Evolutionary conservation across 2,113 vertebrate species (phyloP).

Genomic region (Marmota monax): DNA sequence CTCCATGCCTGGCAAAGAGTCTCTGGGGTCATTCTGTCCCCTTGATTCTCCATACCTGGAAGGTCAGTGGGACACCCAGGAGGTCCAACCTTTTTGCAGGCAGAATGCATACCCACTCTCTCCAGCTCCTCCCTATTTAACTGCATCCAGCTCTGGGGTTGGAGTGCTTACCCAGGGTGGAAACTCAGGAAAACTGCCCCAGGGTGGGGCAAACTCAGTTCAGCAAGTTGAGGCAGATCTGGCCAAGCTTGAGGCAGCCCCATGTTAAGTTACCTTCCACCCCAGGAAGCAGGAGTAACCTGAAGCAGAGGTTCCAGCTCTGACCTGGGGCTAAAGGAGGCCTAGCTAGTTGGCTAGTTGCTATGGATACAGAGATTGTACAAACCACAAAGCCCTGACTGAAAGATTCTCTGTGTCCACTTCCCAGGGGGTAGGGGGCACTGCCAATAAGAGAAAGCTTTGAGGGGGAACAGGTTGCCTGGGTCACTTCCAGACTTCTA

Average conservation of each 20-base stretch:
- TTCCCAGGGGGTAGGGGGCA: background rate
- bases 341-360: conserved; percentile 62
- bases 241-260: background rate
- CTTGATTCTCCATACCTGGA: background rate
- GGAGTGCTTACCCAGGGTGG: background rate
- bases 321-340: conserved; percentile 61
- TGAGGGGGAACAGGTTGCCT: background rate
- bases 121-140: background rate
- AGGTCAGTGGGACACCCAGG: background rate
- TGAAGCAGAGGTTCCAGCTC: conserved; percentile 58
- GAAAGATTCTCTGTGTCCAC: conserved; percentile 60
- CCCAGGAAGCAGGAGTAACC: conserved; percentile 39
- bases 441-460: background rate
- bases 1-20: background rate
- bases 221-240: conserved; percentile 67
- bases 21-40: background rate
- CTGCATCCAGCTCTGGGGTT: background rate
- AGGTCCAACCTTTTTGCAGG: conserved; percentile 1
- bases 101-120: background rate
- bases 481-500: background rate
- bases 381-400: conserved; percentile 65
- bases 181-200: conserved; percentile 37
- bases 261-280: background rate
- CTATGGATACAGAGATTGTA: conserved; percentile 73
- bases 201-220: conserved; percentile 50